Conservation (phyloP, 2,797 vertebrate genomes). For the Zenarchopterus dispar region DNA sequence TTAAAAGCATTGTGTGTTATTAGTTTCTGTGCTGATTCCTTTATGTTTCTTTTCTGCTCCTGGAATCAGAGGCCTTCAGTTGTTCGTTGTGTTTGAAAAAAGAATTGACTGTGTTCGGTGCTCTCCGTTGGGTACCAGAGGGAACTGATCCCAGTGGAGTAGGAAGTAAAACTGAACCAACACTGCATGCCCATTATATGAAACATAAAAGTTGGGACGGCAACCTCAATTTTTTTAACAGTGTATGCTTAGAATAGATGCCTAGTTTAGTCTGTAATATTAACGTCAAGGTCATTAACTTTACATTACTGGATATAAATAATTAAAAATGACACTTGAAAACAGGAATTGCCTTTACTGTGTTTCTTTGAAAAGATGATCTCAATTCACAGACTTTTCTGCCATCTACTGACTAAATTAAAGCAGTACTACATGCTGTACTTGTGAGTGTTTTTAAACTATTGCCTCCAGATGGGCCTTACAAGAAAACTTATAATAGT, state of each 20-base stretch:
- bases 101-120: constrained; percentile 27
- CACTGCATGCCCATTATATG: not conserved
- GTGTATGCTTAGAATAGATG: not conserved
- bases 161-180: not conserved
- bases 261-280: not conserved
- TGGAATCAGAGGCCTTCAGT: constrained; percentile 55
- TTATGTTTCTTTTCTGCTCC: constrained; percentile 46
- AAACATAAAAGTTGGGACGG: not conserved
- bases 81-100: constrained; percentile 25
- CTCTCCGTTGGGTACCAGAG: constrained; percentile 33
- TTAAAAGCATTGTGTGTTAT: constrained; percentile 69
- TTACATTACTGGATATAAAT: not conserved
- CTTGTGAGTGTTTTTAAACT: not conserved
- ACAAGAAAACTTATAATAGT: too few species aligned
- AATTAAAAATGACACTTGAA: not conserved
- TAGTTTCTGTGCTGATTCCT: constrained; percentile 68
- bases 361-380: not conserved
- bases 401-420: constrained; percentile 60
- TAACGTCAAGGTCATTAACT: not conserved
- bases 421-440: not conserved
- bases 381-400: constrained; percentile 39
- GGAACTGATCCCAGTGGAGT: constrained; percentile 17
- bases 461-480: too few species aligned
- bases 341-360: not conserved
- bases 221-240: not conserved